Evolutionary conservation across 2,888 invertebrate genomes (phyloP), one percentile per base, ranked within the genome.

Genomic region (Bhutanitis thaidina): DNA sequence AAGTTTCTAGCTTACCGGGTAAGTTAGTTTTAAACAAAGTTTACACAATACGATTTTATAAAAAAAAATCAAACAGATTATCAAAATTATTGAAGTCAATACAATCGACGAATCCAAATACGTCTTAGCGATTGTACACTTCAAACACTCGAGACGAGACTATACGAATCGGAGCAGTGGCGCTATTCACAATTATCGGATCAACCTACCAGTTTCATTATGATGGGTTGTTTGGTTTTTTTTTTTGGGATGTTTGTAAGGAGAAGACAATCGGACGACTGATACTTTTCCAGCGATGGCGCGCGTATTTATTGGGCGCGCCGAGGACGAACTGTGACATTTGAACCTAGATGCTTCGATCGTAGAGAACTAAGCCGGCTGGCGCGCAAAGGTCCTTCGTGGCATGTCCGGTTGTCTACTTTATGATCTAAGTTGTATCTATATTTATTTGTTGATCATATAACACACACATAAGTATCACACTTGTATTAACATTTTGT

Each of bases 201-300:
- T 9, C 1, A 20, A 85, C 86, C 74, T 86, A 89, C 89, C 82
- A 77, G 81, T 86, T 88, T 89, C 89, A 89, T 89, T 80, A 82
- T 89, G 64, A 53, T 53, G 54, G 55, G 60, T 61, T 57, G 13
- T 16, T n/a, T n/a, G n/a, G n/a, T n/a, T 15, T 52, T 47, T 55
- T 50, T 64, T 67, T 65, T 71, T 27, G 2, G 27, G 66, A 59
- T 67, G 67, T 71, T 67, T 61, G 56, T 69, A 67, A 63, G 62
- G 63, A 65, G 64, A 72, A 73, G 59, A 72, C 78, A 65, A 72
- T 65, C 58, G 69, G 80, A 71, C 70, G 84, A 88, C 81, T 89
- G 88, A 83, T 86, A 78, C 70, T 60, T 52, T 55, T 65, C 61
- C 51, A 62, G 58, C 53, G 75, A 52, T 50, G 67, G 65, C 59